Percentiles rank a stretch among this genome's conserved stretches.
Conservation (phyloP, 2,797 vertebrate genomes). For the Acrossocheilus wenchowensis region DNA sequence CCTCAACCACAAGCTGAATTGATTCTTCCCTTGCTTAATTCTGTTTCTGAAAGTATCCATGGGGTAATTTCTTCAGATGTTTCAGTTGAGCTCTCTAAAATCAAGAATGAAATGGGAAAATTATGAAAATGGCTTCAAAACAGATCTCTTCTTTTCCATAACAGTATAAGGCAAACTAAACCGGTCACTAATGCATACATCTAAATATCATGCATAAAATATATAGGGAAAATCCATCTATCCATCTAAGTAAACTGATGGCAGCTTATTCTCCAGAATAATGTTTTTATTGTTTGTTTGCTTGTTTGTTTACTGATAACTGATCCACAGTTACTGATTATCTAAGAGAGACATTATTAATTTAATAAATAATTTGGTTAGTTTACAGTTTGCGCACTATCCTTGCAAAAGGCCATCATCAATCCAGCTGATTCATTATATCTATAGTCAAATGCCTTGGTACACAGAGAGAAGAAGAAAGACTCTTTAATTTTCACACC, state of each 20-base stretch:
- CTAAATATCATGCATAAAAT: background rate
- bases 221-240: background rate
- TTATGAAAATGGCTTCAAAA: conserved; percentile 39
- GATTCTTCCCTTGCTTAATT: conserved; percentile 26
- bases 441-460: background rate
- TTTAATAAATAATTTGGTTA: background rate
- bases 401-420: background rate
- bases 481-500: background rate
- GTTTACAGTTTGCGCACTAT: background rate
- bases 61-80: conserved; percentile 33
- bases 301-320: background rate
- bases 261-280: background rate
- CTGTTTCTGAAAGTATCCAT: conserved; percentile 24
- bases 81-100: conserved; percentile 20
- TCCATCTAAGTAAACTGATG: background rate
- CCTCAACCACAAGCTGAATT: conserved; percentile 22
- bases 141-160: background rate
- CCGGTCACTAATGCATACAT: background rate
- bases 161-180: background rate
- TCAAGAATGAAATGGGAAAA: conserved; percentile 18
- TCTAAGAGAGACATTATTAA: background rate
- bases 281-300: too few species aligned
- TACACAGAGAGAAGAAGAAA: background rate
- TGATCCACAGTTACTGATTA: background rate
- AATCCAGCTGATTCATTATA: conserved; percentile 1